Conservation (phyloP, 2,888 invertebrate genomes). For the Aphidius colemani region DNA sequence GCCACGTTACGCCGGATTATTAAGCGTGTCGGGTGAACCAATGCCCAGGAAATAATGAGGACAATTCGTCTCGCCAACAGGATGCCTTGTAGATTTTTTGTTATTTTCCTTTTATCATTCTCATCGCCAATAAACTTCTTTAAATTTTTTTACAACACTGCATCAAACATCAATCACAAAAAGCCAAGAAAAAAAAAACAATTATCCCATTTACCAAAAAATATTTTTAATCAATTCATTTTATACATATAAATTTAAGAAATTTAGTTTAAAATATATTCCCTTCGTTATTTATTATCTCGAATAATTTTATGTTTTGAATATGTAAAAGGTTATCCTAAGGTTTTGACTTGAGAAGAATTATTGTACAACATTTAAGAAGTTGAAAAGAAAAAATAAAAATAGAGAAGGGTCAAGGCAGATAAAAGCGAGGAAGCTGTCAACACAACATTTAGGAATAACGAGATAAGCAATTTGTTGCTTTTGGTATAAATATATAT, state of each 20-base stretch:
- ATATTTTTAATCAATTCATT: neutral
- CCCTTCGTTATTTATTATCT: no score
- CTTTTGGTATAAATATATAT: constrained; percentile 34
- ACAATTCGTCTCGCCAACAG: constrained; percentile 18
- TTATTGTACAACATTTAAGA: constrained; percentile 23
- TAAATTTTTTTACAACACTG: neutral
- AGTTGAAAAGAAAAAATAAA: constrained; percentile 35
- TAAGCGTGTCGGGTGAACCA: constrained; percentile 27
- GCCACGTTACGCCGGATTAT: constrained; percentile 32
- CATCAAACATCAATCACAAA: neutral
- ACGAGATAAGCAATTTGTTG: constrained; percentile 58
- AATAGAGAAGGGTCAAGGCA: constrained; percentile 44
- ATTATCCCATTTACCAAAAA: neutral
- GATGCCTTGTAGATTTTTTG: constrained; percentile 20
- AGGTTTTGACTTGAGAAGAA: constrained; percentile 9
- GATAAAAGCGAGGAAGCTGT: constrained; percentile 51
- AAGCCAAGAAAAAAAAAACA: neutral
- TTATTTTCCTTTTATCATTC: neutral
- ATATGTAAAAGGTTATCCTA: constrained; percentile 5
- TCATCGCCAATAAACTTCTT: neutral
- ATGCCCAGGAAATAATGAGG: constrained; percentile 16
- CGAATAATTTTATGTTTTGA: no score
- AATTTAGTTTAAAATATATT: no score
- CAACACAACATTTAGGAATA: constrained; percentile 36
- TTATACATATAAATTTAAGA: no score